Evolutionary conservation across 2,113 vertebrate species (phyloP).

Genomic region (Vulpes lagopus): DNA sequence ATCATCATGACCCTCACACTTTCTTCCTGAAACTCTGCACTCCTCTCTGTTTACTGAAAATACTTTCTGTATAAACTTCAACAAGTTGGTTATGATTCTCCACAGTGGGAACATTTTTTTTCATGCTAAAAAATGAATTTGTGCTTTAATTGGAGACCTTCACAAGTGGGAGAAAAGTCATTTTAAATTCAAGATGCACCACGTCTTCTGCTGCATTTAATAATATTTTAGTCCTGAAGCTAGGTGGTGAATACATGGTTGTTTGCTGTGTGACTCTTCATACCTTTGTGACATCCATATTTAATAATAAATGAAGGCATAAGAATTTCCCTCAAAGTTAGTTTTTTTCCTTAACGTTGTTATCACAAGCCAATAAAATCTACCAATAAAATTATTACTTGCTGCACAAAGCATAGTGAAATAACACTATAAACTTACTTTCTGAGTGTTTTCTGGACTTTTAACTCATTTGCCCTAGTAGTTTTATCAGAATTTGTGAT

Average conservation of each 20-base stretch:
- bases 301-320: not conserved
- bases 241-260: not conserved
- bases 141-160: not conserved
- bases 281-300: not conserved
- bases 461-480: not conserved
- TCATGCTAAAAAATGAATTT: conserved; percentile 43
- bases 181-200: conserved; percentile 33
- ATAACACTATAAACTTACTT: not conserved
- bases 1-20: conserved; percentile 54
- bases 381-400: not conserved
- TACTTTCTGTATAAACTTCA: conserved; percentile 76
- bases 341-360: not conserved
- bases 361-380: not conserved
- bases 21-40: conserved; percentile 55
- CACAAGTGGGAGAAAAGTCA: not conserved
- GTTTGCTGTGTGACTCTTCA: not conserved
- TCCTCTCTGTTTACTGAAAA: conserved; percentile 75
- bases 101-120: conserved; percentile 39
- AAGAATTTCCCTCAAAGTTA: not conserved
- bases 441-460: not conserved
- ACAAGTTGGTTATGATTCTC: conserved; percentile 69
- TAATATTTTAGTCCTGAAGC: not conserved
- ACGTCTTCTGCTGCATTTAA: not conserved
- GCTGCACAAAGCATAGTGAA: not conserved
- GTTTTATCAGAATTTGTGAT: conserved; percentile 4